Evolutionary conservation across 2,888 invertebrate genomes (phyloP), one percentile per base, ranked within the genome.

Genomic region (Brachypterus glaber): DNA sequence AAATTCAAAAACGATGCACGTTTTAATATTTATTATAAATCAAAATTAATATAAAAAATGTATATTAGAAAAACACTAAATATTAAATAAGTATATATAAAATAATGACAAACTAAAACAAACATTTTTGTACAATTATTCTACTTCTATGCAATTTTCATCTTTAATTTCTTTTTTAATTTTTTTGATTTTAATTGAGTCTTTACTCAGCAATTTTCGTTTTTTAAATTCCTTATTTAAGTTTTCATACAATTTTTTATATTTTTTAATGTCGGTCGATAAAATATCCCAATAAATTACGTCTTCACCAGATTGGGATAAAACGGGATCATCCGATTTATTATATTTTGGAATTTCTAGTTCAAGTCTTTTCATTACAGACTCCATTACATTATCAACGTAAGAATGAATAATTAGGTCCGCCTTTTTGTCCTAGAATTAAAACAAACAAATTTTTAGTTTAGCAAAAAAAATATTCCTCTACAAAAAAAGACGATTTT

Each of bases 351-450:
- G 82, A 57, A 90, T 79, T 51, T 80, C 76, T 14, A 91, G 56
- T 8, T 74, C 76, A 24, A 95, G 67, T 40, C 77, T 72, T 54
- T 81, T 76, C 73, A 86, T 81, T 0, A 92, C 70, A 57, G 76
- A 77, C 40, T 71, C 69, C 53, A 92, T 68, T 32, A 95, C 76
- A 38, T 79, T 78, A 62, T 96, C 95, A 1, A 93, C 88, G 65
- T 89, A 93, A 11, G 83, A 77, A 56, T 90, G 82, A 47, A 96
- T 90, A 32, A 86, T 73, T 40, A 96, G 65, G 63, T 92, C 85
- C 15, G 92, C 87, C 67, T 90, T 88, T 59, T 86, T 86, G 59
- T 95, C 91, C 88, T 89, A 58, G 29, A 73, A 72, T 9, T 5
- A 9, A 27, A 27, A 11, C 27, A 27, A 27, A 11, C 8, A 9